These are phyloP conservation scores for Sesamia nonagrioides DNA, from an alignment of 1,140 invertebrate species.

Conservation along the genomic window DNA sequence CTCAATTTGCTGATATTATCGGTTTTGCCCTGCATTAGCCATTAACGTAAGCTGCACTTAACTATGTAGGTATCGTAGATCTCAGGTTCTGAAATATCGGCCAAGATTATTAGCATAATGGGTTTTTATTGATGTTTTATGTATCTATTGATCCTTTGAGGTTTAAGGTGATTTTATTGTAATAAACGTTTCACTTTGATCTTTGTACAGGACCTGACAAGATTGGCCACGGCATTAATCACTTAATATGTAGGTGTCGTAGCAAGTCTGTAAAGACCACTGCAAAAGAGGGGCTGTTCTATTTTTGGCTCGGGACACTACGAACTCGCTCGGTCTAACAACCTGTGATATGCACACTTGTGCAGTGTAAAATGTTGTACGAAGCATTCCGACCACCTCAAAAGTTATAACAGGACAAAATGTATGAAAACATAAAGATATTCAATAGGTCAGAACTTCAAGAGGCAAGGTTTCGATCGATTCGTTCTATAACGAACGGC, in stretches of 20 bases:
- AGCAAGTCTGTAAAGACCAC: constrained; percentile 18
- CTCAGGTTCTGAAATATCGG: constrained; percentile 20
- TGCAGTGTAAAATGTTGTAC: neutral
- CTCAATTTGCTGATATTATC: constrained; percentile 40
- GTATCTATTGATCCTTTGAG: neutral
- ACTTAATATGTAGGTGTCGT: constrained; percentile 32
- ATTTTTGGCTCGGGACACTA: constrained; percentile 17
- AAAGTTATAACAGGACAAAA: neutral
- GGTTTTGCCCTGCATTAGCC: constrained; percentile 30
- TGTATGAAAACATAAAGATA: neutral
- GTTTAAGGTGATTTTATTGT: neutral
- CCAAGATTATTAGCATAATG: constrained; percentile 9
- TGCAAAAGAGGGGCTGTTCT: neutral
- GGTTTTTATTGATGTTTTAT: neutral
- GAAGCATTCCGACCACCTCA: neutral
- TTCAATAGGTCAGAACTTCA: constrained; percentile 1
- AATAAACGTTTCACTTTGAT: neutral
- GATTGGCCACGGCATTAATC: constrained; percentile 2
- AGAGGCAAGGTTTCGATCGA: neutral
- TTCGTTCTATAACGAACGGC: neutral
- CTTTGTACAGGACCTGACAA: neutral
- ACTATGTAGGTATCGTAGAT: constrained; percentile 9
- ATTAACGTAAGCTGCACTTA: constrained; percentile 14
- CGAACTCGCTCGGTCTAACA: constrained; percentile 13
- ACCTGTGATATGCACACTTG: constrained; percentile 7